Conservation (phyloP, 2,797 vertebrate species). For the Babyrousa celebensis region DNA sequence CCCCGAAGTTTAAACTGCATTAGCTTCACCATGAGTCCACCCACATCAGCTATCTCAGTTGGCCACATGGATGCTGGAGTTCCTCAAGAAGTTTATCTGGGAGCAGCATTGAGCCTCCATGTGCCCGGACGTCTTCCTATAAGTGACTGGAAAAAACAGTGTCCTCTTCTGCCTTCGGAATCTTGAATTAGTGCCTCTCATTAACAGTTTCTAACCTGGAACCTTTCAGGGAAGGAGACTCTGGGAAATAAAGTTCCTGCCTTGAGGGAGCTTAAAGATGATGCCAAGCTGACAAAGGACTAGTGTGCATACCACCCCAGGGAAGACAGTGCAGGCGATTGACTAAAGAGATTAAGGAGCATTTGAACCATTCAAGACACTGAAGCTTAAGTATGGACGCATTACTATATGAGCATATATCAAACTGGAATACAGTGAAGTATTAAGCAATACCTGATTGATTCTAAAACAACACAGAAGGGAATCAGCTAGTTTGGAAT, state of each 20-base stretch:
- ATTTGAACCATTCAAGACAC: not conserved
- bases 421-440: not conserved
- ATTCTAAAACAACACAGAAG: not conserved
- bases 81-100: not conserved
- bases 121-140: not conserved
- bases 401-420: not conserved
- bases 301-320: not conserved
- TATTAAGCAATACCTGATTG: not conserved
- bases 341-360: not conserved
- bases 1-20: not conserved
- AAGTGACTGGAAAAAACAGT: not conserved
- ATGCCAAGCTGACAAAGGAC: not conserved
- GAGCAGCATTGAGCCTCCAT: not conserved
- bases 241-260: slow-evolving; percentile 33
- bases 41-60: not conserved
- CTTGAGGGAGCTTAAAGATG: not conserved
- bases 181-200: not conserved
- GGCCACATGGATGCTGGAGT: not conserved
- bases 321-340: slow-evolving; percentile 4
- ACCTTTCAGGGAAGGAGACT: not conserved
- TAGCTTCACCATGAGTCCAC: not conserved
- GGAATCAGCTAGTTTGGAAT: not conserved
- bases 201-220: not conserved
- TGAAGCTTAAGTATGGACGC: not conserved
- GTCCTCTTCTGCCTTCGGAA: slow-evolving; percentile 8